Percentiles rank a stretch among this genome's conserved stretches.
These are phyloP conservation scores for Camponotus fellah DNA, from an alignment of 2,888 invertebrate species.

Conservation along the genomic window DNA sequence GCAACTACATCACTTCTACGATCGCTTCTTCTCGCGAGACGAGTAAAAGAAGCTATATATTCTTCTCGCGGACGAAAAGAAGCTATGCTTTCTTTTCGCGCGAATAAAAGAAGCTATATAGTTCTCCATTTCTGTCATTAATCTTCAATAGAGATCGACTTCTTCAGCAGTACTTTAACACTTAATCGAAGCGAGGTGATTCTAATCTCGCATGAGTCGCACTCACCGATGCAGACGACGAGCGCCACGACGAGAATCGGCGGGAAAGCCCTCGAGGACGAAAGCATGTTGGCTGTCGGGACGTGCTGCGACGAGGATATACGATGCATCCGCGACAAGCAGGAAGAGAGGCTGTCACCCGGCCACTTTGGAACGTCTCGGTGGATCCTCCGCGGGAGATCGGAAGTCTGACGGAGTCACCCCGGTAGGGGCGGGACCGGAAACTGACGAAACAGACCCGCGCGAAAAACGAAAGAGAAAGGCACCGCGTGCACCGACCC, in stretches of 20 bases:
- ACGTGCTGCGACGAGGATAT: slow-evolving; percentile 38
- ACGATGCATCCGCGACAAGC: slow-evolving; percentile 40
- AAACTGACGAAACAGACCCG: slow-evolving; percentile 43
- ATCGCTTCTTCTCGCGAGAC: not conserved
- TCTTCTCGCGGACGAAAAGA: too few relatives aligned
- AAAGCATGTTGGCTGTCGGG: slow-evolving; percentile 70
- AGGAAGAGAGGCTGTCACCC: slow-evolving; percentile 23
- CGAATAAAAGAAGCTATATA: not conserved
- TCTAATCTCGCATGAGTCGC: too few relatives aligned
- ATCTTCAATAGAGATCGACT: not conserved
- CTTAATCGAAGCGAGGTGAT: not conserved
- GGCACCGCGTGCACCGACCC: slow-evolving; percentile 62
- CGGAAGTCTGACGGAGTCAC: slow-evolving; percentile 56
- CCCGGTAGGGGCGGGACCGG: slow-evolving; percentile 64
- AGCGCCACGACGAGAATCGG: slow-evolving; percentile 75
- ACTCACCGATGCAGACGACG: slow-evolving; percentile 80
- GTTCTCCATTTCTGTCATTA: not conserved
- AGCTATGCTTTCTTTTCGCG: too few relatives aligned
- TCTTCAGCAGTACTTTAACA: not conserved
- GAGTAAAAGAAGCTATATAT: too few relatives aligned
- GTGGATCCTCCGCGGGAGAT: not conserved
- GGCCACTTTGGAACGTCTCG: slow-evolving; percentile 33
- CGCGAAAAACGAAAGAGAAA: slow-evolving; percentile 60
- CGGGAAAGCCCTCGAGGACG: slow-evolving; percentile 76
- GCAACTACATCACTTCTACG: not conserved